These are phyloP conservation scores for Nezara viridula DNA, from an alignment of 2,888 invertebrate species.

Conservation along the genomic window DNA sequence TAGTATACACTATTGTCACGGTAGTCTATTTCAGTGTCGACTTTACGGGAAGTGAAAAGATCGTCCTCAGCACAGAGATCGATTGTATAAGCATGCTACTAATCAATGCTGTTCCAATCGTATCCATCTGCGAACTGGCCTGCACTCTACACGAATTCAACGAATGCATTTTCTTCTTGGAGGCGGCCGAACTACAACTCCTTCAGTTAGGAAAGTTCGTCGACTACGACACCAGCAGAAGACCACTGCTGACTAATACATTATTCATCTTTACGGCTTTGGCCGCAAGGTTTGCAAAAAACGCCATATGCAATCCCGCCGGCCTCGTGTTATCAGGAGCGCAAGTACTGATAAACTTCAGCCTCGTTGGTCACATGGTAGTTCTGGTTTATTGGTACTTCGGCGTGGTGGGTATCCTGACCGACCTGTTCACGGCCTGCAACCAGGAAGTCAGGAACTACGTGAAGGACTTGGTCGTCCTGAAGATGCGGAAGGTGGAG, in stretches of 20 bases:
- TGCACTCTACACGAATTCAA: background rate
- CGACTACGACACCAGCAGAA: background rate
- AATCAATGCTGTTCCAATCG: background rate
- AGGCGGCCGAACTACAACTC: background rate
- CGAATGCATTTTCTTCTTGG: background rate
- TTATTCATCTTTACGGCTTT: background rate
- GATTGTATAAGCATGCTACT: background rate
- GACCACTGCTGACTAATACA: background rate
- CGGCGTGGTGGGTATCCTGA: background rate
- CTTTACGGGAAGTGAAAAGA: background rate
- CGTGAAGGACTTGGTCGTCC: background rate
- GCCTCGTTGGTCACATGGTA: background rate
- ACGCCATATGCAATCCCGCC: background rate
- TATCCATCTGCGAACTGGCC: background rate
- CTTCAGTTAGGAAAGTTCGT: slow-evolving; percentile 1
- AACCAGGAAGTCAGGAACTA: background rate
- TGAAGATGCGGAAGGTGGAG: slow-evolving; percentile 31
- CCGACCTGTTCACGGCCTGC: background rate
- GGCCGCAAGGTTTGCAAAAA: background rate
- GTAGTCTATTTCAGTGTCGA: background rate
- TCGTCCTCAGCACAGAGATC: background rate
- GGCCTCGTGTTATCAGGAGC: background rate
- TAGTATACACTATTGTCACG: background rate
- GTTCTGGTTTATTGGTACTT: background rate
- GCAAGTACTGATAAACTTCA: background rate